Conservation (phyloP, 2,797 vertebrate species). For the Fundulus diaphanus region DNA sequence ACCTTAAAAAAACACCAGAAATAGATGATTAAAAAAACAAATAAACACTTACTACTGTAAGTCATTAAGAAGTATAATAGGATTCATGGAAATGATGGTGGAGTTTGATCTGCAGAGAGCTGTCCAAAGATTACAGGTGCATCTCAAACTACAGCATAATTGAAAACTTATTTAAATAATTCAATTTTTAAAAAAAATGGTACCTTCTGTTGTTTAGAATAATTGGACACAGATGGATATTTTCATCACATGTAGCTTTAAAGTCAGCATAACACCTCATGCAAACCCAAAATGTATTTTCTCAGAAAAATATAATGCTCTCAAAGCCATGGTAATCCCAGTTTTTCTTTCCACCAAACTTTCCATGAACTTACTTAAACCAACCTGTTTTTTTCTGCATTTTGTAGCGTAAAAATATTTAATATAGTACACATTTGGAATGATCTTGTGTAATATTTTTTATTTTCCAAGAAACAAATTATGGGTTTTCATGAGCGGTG, state of each 20-base stretch:
- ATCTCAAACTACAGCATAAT: not conserved
- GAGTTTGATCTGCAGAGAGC: not conserved
- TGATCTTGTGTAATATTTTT: not conserved
- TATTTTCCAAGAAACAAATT: not conserved
- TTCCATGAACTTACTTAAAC: not conserved
- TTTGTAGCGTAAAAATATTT: not conserved
- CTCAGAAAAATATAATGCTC: no score
- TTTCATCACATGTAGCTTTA: no score
- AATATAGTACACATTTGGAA: not conserved
- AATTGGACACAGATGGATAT: not conserved
- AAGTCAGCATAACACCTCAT: no score
- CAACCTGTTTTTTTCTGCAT: not conserved
- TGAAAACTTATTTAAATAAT: not conserved
- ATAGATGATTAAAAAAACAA: not conserved
- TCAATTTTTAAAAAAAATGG: not conserved
- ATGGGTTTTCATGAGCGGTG: not conserved
- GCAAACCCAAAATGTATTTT: no score
- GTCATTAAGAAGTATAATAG: not conserved
- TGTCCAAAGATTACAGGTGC: no score
- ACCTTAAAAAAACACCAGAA: slow-evolving; percentile 37
- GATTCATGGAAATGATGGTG: not conserved
- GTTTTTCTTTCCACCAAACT: not conserved
- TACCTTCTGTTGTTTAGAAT: not conserved
- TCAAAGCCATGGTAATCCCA: no score
- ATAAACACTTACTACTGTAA: no score